Evolutionary conservation across 1,140 invertebrate genomes (phyloP).

Genomic region (Nomia melanderi): DNA sequence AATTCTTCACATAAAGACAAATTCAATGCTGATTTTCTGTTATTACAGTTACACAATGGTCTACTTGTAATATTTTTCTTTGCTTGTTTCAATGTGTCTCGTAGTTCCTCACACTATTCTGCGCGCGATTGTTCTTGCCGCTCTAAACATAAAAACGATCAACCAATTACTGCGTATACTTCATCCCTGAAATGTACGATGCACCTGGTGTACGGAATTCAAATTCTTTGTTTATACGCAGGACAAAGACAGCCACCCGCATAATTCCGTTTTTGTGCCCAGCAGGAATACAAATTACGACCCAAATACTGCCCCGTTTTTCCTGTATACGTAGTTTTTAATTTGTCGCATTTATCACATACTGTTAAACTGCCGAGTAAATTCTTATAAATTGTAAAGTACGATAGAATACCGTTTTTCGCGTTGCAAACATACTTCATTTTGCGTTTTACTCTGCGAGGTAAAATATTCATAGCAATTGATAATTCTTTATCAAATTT

Average conservation of each 20-base stretch:
- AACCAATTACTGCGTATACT: background rate
- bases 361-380: background rate
- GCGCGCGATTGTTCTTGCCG: background rate
- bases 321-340: background rate
- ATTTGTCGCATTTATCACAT: background rate
- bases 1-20: too few relatives aligned
- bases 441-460: too few relatives aligned
- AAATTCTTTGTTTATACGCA: slow-evolving; percentile 28
- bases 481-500: too few relatives aligned
- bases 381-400: background rate
- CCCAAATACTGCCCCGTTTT: background rate
- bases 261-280: background rate
- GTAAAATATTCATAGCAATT: too few relatives aligned
- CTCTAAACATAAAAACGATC: background rate
- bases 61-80: too few relatives aligned
- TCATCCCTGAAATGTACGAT: background rate
- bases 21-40: too few relatives aligned
- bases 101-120: background rate
- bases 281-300: background rate
- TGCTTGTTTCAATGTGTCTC: too few relatives aligned
- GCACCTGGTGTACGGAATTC: slow-evolving; percentile 48
- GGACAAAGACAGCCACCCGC: slow-evolving; percentile 4
- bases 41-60: too few relatives aligned
- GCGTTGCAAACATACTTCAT: too few relatives aligned
- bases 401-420: too few relatives aligned